These are phyloP conservation scores for Cardinalis cardinalis DNA, from an alignment of 2,113 vertebrate species.

Conservation along the genomic window DNA sequence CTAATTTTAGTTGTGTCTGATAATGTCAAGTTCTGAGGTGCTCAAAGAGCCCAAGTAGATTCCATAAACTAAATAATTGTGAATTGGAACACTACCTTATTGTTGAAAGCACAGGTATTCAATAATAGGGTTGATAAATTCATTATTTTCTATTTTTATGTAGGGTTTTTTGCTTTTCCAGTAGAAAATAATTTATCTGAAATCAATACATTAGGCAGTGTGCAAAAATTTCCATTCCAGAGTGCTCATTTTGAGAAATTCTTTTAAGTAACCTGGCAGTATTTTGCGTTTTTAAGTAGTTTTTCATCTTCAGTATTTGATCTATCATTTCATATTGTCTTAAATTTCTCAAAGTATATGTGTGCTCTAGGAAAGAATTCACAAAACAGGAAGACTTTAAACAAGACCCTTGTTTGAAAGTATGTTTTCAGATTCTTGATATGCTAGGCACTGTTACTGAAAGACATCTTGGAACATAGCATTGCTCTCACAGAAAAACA, in stretches of 20 bases:
- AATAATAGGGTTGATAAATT: neutral
- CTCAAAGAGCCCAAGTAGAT: neutral
- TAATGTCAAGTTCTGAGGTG: neutral
- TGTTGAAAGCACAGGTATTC: neutral
- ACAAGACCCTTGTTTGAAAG: neutral
- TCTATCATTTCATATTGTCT: neutral
- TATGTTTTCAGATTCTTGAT: neutral
- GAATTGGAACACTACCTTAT: neutral
- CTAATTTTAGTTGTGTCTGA: neutral
- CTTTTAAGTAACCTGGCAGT: neutral
- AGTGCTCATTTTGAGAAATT: neutral
- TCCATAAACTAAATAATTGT: neutral
- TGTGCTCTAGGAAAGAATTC: neutral
- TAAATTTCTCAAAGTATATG: neutral
- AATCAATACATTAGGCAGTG: neutral
- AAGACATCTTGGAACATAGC: rapidly evolving
- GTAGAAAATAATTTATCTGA: neutral
- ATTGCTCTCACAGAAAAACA: neutral
- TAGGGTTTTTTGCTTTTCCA: neutral
- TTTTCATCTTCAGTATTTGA: neutral
- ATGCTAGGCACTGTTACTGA: neutral
- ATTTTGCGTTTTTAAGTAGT: neutral
- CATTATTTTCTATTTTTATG: neutral
- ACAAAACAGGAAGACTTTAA: neutral
- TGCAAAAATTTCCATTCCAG: neutral